Conservation (phyloP, 1,140 invertebrate species). For the Drosophila serrata region DNA sequence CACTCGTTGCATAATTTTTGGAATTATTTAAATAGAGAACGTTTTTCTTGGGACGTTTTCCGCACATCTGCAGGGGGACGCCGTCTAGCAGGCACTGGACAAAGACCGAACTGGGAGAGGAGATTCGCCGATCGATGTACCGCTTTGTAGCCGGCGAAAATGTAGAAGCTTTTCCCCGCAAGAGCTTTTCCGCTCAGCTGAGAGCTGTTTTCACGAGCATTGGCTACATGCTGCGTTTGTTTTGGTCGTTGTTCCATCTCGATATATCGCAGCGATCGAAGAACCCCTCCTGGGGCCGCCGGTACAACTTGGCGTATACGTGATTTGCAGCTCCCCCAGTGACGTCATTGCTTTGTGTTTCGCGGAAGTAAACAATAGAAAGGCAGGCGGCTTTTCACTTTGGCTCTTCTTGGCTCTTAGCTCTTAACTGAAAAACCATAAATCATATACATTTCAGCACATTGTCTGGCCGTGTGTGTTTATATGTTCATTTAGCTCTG, state of each 20-base stretch:
- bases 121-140: slow-evolving; percentile 27
- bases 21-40: slow-evolving; percentile 1
- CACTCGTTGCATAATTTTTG: slow-evolving; percentile 53
- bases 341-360: slow-evolving; percentile 77
- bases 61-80: slow-evolving; percentile 62
- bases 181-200: slow-evolving; percentile 73
- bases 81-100: slow-evolving; percentile 67
- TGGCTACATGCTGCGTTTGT: slow-evolving; percentile 69
- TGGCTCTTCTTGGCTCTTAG: slow-evolving; percentile 28
- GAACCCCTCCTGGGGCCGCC: slow-evolving; percentile 39
- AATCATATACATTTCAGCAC: slow-evolving; percentile 73
- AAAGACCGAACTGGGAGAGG: slow-evolving; percentile 52
- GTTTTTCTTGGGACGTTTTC: no score
- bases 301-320: slow-evolving; percentile 61
- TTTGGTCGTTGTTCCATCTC: slow-evolving; percentile 44
- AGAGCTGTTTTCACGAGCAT: slow-evolving; percentile 65
- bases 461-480: slow-evolving; percentile 56
- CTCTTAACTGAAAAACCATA: slow-evolving; percentile 60
- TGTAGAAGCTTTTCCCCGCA: slow-evolving; percentile 48
- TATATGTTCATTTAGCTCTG: slow-evolving; percentile 53
- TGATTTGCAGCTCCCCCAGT: slow-evolving; percentile 56
- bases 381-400: slow-evolving; percentile 5
- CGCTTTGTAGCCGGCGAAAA: slow-evolving; percentile 52
- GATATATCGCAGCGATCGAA: slow-evolving; percentile 14
- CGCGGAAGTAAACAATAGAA: slow-evolving; percentile 74